phyloP scores from a whole-genome alignment of 35 echinoderm and acorn worm species.

The Holothuria glaberrima region DNA sequence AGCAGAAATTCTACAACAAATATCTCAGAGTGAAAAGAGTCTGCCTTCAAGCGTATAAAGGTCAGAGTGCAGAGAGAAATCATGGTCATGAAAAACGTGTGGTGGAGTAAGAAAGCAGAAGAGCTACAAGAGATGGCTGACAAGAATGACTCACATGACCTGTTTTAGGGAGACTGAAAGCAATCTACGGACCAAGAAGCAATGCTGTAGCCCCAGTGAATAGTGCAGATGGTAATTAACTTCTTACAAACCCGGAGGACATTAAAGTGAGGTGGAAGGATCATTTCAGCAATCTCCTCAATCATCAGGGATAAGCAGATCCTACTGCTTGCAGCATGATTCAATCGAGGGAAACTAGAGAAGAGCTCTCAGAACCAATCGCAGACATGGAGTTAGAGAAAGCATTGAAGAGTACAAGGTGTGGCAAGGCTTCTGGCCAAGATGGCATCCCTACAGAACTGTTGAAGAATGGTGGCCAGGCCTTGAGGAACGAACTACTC shows the following conservation, averaged over 20 bases:
- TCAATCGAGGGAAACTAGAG: conserved; percentile 10
- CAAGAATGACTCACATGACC: conserved; percentile 31
- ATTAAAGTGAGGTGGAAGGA: conserved; percentile 9
- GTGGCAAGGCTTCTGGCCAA: conserved; percentile 17
- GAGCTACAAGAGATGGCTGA: conserved; percentile 15
- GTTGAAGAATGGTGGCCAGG: conserved; percentile 3
- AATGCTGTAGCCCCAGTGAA: conserved; percentile 30
- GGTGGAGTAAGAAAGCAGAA: neutral
- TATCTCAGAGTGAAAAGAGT: neutral
- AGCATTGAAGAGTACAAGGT: neutral
- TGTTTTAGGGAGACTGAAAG: conserved; percentile 6
- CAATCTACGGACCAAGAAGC: conserved; percentile 27
- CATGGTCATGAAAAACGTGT: neutral
- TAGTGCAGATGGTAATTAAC: conserved; percentile 1
- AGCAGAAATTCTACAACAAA: neutral
- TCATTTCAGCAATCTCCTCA: neutral
- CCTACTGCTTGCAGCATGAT: neutral
- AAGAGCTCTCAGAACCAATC: conserved; percentile 20
- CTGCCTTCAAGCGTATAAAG: conserved; percentile 7
- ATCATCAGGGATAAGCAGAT: neutral
- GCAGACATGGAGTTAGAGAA: neutral
- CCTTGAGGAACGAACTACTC: conserved; percentile 34
- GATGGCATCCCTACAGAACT: conserved; percentile 6
- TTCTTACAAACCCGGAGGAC: conserved; percentile 22
- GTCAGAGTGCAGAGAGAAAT: conserved; percentile 18